Base-by-base conservation (phyloP, 64 coral and sea anemone species). In the Montipora efflorescens region DNA sequence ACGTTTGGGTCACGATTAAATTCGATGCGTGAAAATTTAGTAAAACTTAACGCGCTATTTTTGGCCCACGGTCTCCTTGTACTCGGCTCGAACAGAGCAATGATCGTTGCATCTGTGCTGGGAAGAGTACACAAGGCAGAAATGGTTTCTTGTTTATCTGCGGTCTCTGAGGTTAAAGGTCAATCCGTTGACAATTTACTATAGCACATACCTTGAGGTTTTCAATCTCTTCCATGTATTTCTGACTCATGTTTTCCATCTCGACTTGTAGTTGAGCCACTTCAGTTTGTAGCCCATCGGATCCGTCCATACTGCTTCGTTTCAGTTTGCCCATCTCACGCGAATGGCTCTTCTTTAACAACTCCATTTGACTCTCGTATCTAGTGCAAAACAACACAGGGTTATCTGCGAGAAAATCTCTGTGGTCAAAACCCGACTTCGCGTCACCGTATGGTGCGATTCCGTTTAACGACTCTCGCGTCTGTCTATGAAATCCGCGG, bases 321-420 rank as follows among this genome's bases (percentile, higher is more conserved):
- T 96, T 94, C 0, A 99, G 74, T 76, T 82, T 96, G 57, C 90
- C 98, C 88, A 99, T 99, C 79, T 99, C 98, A 64, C 92, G 86
- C 28, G 94, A 92, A 47, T 99, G 98, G 43, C 85, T 94, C 85
- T 96, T 95, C 84, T 99, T 99, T 20, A 99, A 79, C 59, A 89
- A 25, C 74, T 99, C 98, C 98, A 99, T 96, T 48, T 99, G 95
- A 73, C 67, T 80, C 68, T 97, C 96, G 46, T 97, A 97, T 62
- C 96, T 97, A 81, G 47, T 14, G 14, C 9, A 77, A 61, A 9
- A 46, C 13, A 67, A 84, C 49, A 8, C 16, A 78, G 44, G 11
- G 12, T 78, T 45, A 78, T 5, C 45, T 50, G 76, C 4, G 46
- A 18, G 76, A 16, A 48, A 78, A 78, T 7, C 15, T 78, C 44